Evolutionary conservation across 2,888 invertebrate species (phyloP), one percentile per base, ranked within the genome.

Genomic region (Drosophila imparisetae): DNA sequence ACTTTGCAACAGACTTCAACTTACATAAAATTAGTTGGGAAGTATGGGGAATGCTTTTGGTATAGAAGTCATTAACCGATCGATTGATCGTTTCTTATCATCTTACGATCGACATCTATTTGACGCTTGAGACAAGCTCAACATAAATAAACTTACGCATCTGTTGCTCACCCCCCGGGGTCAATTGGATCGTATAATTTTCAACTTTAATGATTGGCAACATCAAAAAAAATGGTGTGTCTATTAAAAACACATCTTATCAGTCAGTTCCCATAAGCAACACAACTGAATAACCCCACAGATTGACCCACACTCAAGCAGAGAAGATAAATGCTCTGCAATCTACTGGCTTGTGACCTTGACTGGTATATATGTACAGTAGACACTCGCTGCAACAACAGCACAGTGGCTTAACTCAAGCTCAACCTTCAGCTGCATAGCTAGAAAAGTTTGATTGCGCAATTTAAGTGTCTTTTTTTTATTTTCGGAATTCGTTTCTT

Each of bases 391-490:
- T 66, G 49, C 62, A 68, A 59, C 40, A 42, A 50, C 30, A 21
- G 13, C 15, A 32, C 27, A 38, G 27, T 27, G 18, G 45, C 50
- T 62, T 55, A 32, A 15, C 38, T 48, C 27, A 30, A 36, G 13
- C 42, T 34, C 63, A 66, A 55, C 66, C 78, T 78, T 75, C 66
- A 66, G 59, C 55, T 59, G 63, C 58, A 57, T 38, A 54, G 27
- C 49, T 34, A 34, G 21, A 52, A 60, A 67, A 50, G 36, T 57
- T 48, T 61, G 76, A 76, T 78, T 80, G 64, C n/a, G 24, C 66
- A 54, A 76, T 32, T 68, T 63, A 62, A 72, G 42, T 59, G 65
- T 18, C 10, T 49, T 24, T 15, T 49, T 10, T 8, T 15, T n/a
- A 18, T 10, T 42, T 18, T 10, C 24, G 24, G 30, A 3, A 0